phyloP scores from a whole-genome alignment of 2,888 invertebrate species.

The Slavum lentiscoides region DNA sequence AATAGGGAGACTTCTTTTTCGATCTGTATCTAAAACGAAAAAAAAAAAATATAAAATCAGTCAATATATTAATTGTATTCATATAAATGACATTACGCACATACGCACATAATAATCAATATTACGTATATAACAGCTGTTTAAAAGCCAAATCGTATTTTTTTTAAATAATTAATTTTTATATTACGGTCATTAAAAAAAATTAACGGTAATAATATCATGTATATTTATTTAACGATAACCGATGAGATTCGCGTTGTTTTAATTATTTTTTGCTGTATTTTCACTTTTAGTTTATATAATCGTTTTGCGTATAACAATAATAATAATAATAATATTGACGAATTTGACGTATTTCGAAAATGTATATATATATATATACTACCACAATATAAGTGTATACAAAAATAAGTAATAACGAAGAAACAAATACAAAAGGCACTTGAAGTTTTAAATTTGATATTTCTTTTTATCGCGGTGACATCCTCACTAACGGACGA shows the following conservation, averaged over 20 bases:
- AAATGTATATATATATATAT: no score
- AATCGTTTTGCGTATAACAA: no score
- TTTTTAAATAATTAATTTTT: neutral
- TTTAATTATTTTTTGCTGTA: neutral
- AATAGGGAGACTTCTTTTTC: conserved; percentile 72
- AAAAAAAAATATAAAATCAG: neutral
- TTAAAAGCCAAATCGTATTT: neutral
- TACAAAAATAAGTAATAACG: no score
- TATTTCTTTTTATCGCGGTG: neutral
- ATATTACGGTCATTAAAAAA: no score
- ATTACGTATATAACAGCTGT: neutral
- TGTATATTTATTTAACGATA: no score
- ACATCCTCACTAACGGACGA: neutral
- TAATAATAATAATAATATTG: neutral
- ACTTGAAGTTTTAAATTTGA: neutral
- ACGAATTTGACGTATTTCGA: no score
- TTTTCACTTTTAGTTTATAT: neutral
- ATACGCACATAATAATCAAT: neutral
- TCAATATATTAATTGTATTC: neutral
- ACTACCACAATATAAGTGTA: no score
- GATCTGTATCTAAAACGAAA: conserved; percentile 29
- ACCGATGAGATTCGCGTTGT: neutral
- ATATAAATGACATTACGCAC: no score
- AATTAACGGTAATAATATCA: no score
- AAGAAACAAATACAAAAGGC: neutral